These are phyloP conservation scores for Hemithea aestivaria DNA, from an alignment of 2,888 invertebrate species.

Conservation along the genomic window DNA sequence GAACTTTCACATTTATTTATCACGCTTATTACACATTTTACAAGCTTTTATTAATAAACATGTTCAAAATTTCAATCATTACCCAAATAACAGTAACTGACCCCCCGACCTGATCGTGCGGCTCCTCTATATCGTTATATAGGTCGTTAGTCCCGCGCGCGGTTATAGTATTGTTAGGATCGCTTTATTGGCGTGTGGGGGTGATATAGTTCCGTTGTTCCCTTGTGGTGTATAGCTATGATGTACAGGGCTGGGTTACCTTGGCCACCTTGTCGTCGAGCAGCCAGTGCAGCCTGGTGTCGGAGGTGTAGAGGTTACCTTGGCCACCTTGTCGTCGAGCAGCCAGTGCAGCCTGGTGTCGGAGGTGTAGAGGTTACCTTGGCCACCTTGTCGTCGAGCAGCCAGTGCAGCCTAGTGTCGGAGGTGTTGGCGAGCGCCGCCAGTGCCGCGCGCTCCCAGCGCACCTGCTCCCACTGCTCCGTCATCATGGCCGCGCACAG, in stretches of 20 bases:
- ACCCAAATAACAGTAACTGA: no score
- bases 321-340: slow-evolving; percentile 86
- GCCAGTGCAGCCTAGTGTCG: slow-evolving; percentile 83
- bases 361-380: slow-evolving; percentile 62
- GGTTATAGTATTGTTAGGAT: no score
- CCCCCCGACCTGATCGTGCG: no score
- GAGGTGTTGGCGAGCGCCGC: slow-evolving; percentile 79
- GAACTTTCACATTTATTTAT: no score
- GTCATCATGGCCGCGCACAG: slow-evolving; percentile 92
- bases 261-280: slow-evolving; percentile 87
- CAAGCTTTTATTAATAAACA: no score
- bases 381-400: slow-evolving; percentile 87
- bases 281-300: slow-evolving; percentile 84
- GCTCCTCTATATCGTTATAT: no score
- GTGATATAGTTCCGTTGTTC: no score
- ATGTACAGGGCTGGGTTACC: no score
- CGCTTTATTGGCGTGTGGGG: no score
- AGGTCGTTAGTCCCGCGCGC: no score
- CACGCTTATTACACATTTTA: no score
- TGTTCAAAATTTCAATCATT: no score
- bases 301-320: slow-evolving; percentile 61
- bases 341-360: slow-evolving; percentile 85
- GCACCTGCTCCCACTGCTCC: slow-evolving; percentile 93
- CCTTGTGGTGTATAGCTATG: slow-evolving; percentile 3
- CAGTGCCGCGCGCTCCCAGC: slow-evolving; percentile 84